Percentiles rank a stretch among this genome's conserved stretches.
Evolutionary conservation across 2,113 vertebrate species (phyloP).

Genomic region (Rhinoptilus africanus): DNA sequence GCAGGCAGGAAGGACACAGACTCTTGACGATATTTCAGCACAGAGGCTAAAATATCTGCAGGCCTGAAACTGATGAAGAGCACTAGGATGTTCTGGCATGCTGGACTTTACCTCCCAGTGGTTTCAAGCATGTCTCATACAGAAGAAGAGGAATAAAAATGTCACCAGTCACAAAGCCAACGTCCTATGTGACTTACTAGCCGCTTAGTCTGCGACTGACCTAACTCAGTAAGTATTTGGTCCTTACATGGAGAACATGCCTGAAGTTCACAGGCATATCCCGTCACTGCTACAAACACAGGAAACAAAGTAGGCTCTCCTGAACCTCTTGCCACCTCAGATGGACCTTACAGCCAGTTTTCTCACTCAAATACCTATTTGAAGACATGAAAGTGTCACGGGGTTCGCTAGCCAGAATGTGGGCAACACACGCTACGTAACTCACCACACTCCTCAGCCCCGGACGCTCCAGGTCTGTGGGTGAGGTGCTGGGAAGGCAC

Average conservation of each 20-base stretch:
- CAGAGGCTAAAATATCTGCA: not conserved
- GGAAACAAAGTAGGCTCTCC: not conserved
- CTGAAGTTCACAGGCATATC: not conserved
- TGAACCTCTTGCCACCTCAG: not conserved
- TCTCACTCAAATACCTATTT: not conserved
- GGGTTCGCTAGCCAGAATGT: not conserved
- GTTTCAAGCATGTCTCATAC: not conserved
- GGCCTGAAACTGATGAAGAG: not conserved
- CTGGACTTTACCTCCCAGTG: not conserved
- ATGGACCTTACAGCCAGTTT: not conserved
- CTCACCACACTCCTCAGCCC: not conserved
- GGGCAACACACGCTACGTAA: not conserved
- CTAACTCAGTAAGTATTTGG: not conserved
- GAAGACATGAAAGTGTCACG: not conserved
- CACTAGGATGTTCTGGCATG: not conserved
- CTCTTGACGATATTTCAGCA: not conserved
- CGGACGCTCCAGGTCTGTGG: not conserved
- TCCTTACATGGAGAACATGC: not conserved
- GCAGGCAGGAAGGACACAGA: not conserved
- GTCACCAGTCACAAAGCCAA: not conserved
- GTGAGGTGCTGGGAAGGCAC: not conserved
- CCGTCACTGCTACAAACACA: not conserved
- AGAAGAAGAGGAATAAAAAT: not conserved
- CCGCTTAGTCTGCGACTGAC: not conserved
- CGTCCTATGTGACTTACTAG: not conserved